A percentile compares a stretch with the other conserved stretches of the same genome.
Evolutionary conservation across 2,797 vertebrate genomes (phyloP).

Genomic region (Lophius americanus): DNA sequence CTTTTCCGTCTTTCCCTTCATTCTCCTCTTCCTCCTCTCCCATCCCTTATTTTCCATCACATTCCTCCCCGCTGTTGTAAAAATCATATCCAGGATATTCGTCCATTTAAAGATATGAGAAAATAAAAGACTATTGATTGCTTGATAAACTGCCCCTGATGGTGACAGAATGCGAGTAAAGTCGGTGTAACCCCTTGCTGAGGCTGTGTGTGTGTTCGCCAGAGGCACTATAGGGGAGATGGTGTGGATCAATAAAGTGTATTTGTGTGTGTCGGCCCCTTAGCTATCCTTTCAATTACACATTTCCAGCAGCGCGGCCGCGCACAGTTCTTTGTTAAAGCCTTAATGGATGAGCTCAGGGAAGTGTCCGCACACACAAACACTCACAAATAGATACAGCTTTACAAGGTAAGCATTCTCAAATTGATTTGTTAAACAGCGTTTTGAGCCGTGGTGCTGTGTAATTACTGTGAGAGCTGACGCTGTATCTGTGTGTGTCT

Average conservation of each 20-base stretch:
- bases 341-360: constrained; percentile 85
- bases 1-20: neutral
- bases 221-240: constrained; percentile 65
- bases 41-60: constrained; percentile 54
- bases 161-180: constrained; percentile 63
- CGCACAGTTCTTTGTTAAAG: constrained; percentile 83
- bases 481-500: constrained; percentile 52
- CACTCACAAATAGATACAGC: constrained; percentile 71
- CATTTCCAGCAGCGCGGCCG: constrained; percentile 82
- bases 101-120: constrained; percentile 80
- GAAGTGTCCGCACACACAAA: constrained; percentile 62
- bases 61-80: constrained; percentile 69
- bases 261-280: constrained; percentile 81
- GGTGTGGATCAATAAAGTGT: constrained; percentile 80
- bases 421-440: constrained; percentile 91
- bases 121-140: constrained; percentile 80
- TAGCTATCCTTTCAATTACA: constrained; percentile 88
- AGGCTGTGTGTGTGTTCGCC: constrained; percentile 58
- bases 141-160: constrained; percentile 72
- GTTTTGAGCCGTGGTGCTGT: constrained; percentile 84
- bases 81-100: constrained; percentile 80
- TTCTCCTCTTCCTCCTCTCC: neutral
- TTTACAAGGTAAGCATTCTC: constrained; percentile 88
- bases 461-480: constrained; percentile 83
- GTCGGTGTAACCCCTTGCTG: constrained; percentile 63